phyloP scores from a whole-genome alignment of 2,113 vertebrate genomes.

The Elaphurus davidianus region DNA sequence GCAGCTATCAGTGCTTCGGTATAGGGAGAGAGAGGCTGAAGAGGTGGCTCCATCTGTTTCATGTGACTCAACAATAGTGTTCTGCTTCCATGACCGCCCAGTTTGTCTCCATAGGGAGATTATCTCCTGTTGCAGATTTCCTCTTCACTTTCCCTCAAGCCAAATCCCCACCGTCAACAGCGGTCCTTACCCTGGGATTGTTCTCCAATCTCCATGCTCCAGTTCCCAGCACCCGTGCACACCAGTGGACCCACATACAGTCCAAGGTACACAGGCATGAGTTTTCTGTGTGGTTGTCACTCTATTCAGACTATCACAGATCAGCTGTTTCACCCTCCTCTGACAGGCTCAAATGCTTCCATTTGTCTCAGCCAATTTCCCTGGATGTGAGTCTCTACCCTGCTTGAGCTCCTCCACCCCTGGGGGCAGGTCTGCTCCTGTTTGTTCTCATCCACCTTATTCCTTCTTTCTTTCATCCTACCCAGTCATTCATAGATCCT shows the following conservation, averaged over 20 bases:
- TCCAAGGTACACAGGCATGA: not conserved
- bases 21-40: not conserved
- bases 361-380: too few relatives aligned
- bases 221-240: not conserved
- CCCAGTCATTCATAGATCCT: too few relatives aligned
- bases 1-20: not conserved
- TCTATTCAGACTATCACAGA: not conserved
- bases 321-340: not conserved
- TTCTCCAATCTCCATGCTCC: not conserved
- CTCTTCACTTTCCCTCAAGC: not conserved
- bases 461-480: too few relatives aligned
- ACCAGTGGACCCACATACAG: too few relatives aligned
- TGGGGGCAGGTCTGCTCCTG: too few relatives aligned
- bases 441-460: too few relatives aligned
- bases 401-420: too few relatives aligned
- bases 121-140: not conserved
- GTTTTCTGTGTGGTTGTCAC: not conserved
- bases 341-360: too few relatives aligned
- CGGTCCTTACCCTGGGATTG: not conserved
- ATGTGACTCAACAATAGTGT: not conserved
- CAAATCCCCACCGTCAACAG: not conserved
- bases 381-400: too few relatives aligned
- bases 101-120: not conserved
- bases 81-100: not conserved
- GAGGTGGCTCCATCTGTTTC: not conserved